Conservation (phyloP, 2,888 invertebrate species). For the Sceliomorpha sp. region DNA sequence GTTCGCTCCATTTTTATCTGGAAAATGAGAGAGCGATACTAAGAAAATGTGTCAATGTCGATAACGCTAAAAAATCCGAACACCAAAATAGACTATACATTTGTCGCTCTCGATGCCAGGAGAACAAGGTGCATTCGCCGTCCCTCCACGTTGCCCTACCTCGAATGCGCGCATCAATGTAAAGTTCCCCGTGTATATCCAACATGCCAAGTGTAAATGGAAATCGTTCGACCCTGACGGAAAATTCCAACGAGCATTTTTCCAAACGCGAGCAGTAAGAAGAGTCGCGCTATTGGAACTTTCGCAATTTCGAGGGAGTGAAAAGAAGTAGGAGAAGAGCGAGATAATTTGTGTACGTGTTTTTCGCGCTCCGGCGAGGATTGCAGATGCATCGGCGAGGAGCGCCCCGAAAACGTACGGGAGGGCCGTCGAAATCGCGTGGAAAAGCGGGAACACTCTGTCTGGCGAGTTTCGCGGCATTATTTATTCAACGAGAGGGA, state of each 20-base stretch:
- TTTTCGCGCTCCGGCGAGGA: constrained; percentile 20
- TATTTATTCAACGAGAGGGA: constrained; percentile 46
- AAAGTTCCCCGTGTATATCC: constrained; percentile 9
- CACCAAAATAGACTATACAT: no score
- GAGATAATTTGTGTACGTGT: constrained; percentile 50
- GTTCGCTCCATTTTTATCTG: constrained; percentile 32
- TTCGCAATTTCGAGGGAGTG: constrained; percentile 12
- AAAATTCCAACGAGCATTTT: constrained; percentile 24
- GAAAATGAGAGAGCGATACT: constrained; percentile 21
- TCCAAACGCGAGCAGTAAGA: constrained; percentile 7
- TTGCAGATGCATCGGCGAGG: constrained; percentile 23
- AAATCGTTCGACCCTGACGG: constrained; percentile 15
- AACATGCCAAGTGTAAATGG: constrained; percentile 9
- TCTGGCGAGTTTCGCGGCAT: constrained; percentile 41
- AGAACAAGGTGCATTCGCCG: no score
- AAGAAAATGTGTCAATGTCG: constrained; percentile 36
- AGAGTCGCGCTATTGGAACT: constrained; percentile 29
- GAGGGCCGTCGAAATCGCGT: constrained; percentile 28
- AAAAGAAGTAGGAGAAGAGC: constrained; percentile 27
- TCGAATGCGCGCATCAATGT: constrained; percentile 13
- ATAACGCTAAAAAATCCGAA: constrained; percentile 9
- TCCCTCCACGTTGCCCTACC: no score
- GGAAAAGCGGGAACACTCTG: constrained; percentile 44
- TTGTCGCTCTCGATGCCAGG: no score
- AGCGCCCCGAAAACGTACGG: constrained; percentile 28